These are phyloP conservation scores for Meles meles DNA, from an alignment of 2,113 vertebrate genomes.

Conservation along the genomic window DNA sequence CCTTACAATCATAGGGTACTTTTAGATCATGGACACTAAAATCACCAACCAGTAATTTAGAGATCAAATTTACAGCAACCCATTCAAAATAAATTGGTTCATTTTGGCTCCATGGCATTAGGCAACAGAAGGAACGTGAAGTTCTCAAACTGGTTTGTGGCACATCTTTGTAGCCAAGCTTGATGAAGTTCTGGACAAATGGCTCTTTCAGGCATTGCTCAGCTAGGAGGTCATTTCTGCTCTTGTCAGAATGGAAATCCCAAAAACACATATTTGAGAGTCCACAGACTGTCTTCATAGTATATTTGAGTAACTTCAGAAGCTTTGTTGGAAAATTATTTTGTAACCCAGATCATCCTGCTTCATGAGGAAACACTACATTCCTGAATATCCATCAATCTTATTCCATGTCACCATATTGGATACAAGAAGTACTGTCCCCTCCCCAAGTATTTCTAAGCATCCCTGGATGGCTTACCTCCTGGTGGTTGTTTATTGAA, in stretches of 20 bases:
- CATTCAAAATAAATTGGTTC: constrained; percentile 62
- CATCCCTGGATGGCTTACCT: background rate
- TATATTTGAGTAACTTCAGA: background rate
- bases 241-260: constrained; percentile 27
- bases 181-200: background rate
- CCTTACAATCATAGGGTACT: constrained; percentile 49
- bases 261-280: background rate
- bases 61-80: constrained; percentile 52
- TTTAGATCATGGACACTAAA: constrained; percentile 34
- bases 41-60: constrained; percentile 59
- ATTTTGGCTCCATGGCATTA: constrained; percentile 59
- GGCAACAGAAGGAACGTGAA: constrained; percentile 45
- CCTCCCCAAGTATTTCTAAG: background rate
- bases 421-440: background rate
- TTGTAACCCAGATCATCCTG: background rate
- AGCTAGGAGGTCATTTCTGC: background rate
- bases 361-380: background rate
- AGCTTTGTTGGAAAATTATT: background rate
- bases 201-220: constrained; percentile 13
- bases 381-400: background rate
- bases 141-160: constrained; percentile 58
- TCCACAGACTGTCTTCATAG: background rate
- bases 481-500: background rate
- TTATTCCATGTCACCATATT: background rate
- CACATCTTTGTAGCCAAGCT: constrained; percentile 20